phyloP scores from a whole-genome alignment of 2,797 vertebrate genomes.

The Molossus alvarezi region DNA sequence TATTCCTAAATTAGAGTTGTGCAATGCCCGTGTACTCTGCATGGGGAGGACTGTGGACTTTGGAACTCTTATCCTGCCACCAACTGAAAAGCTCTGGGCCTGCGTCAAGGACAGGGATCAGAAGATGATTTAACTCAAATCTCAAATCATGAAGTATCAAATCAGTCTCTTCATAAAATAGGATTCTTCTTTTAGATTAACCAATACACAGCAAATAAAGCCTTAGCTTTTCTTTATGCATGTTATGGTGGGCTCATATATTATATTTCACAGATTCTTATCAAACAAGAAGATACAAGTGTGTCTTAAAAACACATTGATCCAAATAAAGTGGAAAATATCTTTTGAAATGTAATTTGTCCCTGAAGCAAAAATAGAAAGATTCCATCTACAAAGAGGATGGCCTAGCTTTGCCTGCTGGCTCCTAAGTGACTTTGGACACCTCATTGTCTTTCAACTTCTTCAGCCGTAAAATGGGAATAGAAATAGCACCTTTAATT shows the following conservation, averaged over 20 bases:
- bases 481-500: conserved; percentile 15
- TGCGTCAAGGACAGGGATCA: not conserved
- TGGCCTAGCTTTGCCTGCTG: not conserved
- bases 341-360: conserved; percentile 45
- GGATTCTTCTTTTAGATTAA: conserved; percentile 30
- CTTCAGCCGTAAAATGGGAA: not conserved
- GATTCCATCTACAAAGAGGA: not conserved
- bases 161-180: not conserved
- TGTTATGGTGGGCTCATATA: conserved; percentile 9
- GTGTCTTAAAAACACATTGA: conserved; percentile 6
- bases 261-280: conserved; percentile 44
- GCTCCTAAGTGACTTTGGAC: not conserved
- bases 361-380: not conserved
- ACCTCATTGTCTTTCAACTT: conserved; percentile 48
- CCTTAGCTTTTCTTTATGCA: conserved; percentile 25
- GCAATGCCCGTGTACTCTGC: not conserved
- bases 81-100: not conserved
- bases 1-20: conserved; percentile 32
- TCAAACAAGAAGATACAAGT: conserved; percentile 37
- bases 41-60: not conserved
- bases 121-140: conserved; percentile 60
- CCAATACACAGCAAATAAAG: not conserved
- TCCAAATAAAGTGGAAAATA: conserved; percentile 61
- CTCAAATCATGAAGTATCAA: conserved; percentile 68
- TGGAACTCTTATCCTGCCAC: not conserved